Percentiles rank a stretch among this genome's conserved stretches.
Evolutionary conservation across 2,113 vertebrate species (phyloP).

Genomic region (Bubalus kerabau): DNA sequence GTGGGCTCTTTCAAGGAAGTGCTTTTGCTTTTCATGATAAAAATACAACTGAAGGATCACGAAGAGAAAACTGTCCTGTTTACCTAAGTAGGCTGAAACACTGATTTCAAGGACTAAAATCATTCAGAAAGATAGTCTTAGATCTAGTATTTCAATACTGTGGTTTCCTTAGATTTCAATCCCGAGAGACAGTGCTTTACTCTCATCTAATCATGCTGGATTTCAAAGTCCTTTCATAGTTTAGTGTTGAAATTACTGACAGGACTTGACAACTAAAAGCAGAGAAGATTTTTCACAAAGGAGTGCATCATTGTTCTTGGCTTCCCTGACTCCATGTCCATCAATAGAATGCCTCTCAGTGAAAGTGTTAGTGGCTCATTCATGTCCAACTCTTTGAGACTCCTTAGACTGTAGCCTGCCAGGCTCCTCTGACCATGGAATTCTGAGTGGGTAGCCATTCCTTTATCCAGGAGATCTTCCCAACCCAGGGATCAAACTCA

Average conservation of each 20-base stretch:
- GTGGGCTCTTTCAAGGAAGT: conserved; percentile 48
- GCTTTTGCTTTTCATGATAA: conserved; percentile 25
- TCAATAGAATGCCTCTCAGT: neutral
- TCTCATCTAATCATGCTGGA: neutral
- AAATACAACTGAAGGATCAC: conserved; percentile 5
- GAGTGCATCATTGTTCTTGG: neutral
- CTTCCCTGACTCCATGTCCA: neutral
- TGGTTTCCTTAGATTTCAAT: neutral
- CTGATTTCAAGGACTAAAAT: conserved; percentile 23
- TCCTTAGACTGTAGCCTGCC: neutral
- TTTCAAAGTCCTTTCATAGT: neutral
- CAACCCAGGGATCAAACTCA: neutral
- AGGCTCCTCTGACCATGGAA: neutral
- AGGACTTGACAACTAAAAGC: neutral
- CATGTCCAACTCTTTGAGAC: neutral
- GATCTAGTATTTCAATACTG: neutral
- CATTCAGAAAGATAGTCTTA: neutral
- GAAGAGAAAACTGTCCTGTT: neutral
- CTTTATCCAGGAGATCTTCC: neutral
- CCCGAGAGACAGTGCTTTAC: neutral
- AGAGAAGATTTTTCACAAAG: neutral
- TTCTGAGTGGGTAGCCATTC: neutral
- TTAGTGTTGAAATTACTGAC: neutral
- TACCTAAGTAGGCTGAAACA: conserved; percentile 35
- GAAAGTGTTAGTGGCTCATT: neutral